Conservation (phyloP, 2,797 vertebrate species). For the Catostomus latipinnis region DNA sequence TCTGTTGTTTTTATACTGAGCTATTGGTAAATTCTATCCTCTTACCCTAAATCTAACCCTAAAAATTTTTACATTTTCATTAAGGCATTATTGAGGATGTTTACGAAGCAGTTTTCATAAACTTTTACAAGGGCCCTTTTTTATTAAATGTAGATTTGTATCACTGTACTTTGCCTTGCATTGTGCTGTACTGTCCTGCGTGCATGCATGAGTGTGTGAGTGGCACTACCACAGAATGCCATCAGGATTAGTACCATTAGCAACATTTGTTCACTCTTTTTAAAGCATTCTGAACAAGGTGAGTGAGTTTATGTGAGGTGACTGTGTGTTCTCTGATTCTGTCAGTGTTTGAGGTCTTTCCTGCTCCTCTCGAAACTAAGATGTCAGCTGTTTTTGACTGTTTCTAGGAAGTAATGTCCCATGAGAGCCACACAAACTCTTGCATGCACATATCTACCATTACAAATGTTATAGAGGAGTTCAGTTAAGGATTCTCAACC, state of each 20-base stretch:
- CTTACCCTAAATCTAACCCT: too few relatives aligned
- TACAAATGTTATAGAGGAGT: not conserved
- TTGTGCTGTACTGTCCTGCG: not conserved
- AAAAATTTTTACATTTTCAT: too few relatives aligned
- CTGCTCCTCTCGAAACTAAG: not conserved
- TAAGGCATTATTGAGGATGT: too few relatives aligned
- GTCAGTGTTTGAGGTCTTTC: not conserved
- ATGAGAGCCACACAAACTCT: not conserved
- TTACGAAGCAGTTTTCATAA: too few relatives aligned
- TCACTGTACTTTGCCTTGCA: too few relatives aligned
- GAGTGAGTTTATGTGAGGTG: not conserved
- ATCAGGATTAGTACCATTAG: conserved; percentile 4
- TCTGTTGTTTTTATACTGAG: too few relatives aligned
- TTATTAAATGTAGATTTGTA: too few relatives aligned
- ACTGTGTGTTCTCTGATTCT: not conserved
- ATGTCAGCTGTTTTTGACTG: conserved; percentile 18
- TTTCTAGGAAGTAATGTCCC: not conserved
- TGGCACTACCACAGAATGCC: not conserved
- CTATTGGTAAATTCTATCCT: too few relatives aligned
- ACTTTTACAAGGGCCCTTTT: too few relatives aligned
- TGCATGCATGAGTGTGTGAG: not conserved
- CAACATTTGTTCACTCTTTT: conserved; percentile 6
- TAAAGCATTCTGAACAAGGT: not conserved
- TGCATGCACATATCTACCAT: not conserved
- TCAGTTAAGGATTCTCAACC: not conserved